A percentile compares a stretch with the other conserved stretches of the same genome.
phyloP scores from a whole-genome alignment of 2,113 vertebrate genomes.

The Cryptotis parvus region DNA sequence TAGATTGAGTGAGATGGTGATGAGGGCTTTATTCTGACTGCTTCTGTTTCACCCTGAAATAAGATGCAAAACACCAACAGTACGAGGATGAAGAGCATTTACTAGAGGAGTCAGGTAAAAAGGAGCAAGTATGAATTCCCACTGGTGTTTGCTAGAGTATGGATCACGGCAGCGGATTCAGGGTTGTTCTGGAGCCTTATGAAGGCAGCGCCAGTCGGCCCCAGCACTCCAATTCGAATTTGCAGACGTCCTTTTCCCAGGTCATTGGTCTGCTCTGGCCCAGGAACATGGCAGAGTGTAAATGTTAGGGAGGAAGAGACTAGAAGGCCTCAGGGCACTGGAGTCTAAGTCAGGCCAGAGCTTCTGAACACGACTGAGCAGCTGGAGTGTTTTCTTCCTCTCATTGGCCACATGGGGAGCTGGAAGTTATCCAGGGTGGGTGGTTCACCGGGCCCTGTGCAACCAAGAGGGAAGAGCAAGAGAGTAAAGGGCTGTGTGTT shows the following conservation, averaged over 20 bases:
- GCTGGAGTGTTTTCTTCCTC: neutral
- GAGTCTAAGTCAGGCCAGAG: neutral
- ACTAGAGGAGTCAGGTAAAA: neutral
- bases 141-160: too few species aligned
- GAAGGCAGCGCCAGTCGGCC: too few species aligned
- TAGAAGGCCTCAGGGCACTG: neutral
- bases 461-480: neutral
- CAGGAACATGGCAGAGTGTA: neutral
- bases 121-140: neutral
- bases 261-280: neutral
- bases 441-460: neutral
- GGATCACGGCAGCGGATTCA: too few species aligned
- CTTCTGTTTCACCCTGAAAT: conserved; percentile 9
- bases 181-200: too few species aligned
- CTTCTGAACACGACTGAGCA: neutral
- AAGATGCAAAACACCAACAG: neutral
- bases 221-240: neutral
- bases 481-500: neutral
- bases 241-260: neutral
- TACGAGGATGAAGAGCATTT: neutral
- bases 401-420: neutral
- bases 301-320: neutral
- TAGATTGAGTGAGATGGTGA: too few species aligned
- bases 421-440: neutral
- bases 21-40: neutral